phyloP scores from a whole-genome alignment of 1,140 invertebrate genomes.

The Bradysia coprophila region DNA sequence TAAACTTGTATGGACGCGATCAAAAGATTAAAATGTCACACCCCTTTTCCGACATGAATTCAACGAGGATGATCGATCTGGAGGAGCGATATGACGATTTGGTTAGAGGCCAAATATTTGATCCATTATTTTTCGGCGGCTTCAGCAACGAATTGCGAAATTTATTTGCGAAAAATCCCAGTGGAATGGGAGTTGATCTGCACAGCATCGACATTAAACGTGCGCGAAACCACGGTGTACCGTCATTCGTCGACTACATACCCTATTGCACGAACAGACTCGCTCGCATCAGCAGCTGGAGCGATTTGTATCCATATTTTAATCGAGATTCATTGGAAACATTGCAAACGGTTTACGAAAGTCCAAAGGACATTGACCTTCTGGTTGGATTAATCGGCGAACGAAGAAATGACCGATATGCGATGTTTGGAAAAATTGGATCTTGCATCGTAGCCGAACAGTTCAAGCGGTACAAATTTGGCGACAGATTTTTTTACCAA shows the following conservation, averaged over 20 bases:
- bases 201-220: conserved; percentile 65
- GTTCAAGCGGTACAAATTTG: conserved; percentile 44
- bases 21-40: too few species aligned
- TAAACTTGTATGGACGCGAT: too few species aligned
- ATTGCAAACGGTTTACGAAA: conserved; percentile 25
- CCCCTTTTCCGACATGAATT: too few species aligned
- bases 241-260: conserved; percentile 51
- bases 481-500: conserved; percentile 54
- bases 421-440: conserved; percentile 60
- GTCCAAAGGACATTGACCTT: conserved; percentile 59
- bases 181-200: conserved; percentile 62
- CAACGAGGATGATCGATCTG: too few species aligned
- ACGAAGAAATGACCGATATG: too few species aligned
- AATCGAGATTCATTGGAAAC: conserved; percentile 11
- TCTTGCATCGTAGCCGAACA: conserved; percentile 60
- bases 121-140: too few species aligned
- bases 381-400: too few species aligned
- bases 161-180: too few species aligned
- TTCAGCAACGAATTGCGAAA: too few species aligned
- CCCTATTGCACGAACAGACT: conserved; percentile 47
- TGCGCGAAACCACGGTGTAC: conserved; percentile 67
- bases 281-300: conserved; percentile 39
- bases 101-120: too few species aligned
- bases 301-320: conserved; percentile 38
- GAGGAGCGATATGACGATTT: too few species aligned